These are phyloP conservation scores for Pheosia tremula DNA, from an alignment of 2,888 invertebrate genomes.

Conservation along the genomic window DNA sequence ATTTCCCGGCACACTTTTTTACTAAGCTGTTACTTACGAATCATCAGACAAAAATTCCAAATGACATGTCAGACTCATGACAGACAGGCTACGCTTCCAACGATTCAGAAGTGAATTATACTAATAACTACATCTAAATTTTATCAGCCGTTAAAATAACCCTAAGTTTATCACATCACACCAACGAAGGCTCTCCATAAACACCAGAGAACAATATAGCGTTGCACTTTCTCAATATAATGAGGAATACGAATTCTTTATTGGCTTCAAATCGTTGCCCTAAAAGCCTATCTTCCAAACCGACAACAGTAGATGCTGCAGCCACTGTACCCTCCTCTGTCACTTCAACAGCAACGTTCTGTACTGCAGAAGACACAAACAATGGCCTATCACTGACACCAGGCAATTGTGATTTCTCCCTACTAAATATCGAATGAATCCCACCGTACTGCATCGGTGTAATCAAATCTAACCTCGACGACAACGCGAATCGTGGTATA, in stretches of 20 bases:
- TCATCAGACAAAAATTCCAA: no score
- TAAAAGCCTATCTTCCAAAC: slow-evolving; percentile 71
- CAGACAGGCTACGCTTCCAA: no score
- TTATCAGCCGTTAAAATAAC: background rate
- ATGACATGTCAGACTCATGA: no score
- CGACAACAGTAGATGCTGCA: slow-evolving; percentile 83
- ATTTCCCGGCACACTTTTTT: no score
- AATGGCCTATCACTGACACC: slow-evolving; percentile 84
- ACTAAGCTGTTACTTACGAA: no score
- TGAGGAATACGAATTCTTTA: slow-evolving; percentile 87
- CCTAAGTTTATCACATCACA: slow-evolving; percentile 13
- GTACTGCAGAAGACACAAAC: slow-evolving; percentile 85
- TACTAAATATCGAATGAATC: slow-evolving; percentile 86
- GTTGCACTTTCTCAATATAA: slow-evolving; percentile 85
- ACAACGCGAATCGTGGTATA: slow-evolving; percentile 85
- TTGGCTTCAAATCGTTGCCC: slow-evolving; percentile 86
- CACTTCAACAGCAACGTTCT: slow-evolving; percentile 89
- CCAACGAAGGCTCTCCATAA: slow-evolving; percentile 61
- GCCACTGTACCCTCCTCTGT: slow-evolving; percentile 90
- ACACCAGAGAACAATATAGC: slow-evolving; percentile 87
- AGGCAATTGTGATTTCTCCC: slow-evolving; percentile 81
- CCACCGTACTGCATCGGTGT: slow-evolving; percentile 83
- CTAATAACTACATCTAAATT: background rate
- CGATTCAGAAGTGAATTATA: no score
- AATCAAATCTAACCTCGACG: slow-evolving; percentile 76